Evolutionary conservation across 2,113 vertebrate genomes (phyloP), one percentile per base, ranked within the genome.

Genomic region (Tychaedon coryphoeus): DNA sequence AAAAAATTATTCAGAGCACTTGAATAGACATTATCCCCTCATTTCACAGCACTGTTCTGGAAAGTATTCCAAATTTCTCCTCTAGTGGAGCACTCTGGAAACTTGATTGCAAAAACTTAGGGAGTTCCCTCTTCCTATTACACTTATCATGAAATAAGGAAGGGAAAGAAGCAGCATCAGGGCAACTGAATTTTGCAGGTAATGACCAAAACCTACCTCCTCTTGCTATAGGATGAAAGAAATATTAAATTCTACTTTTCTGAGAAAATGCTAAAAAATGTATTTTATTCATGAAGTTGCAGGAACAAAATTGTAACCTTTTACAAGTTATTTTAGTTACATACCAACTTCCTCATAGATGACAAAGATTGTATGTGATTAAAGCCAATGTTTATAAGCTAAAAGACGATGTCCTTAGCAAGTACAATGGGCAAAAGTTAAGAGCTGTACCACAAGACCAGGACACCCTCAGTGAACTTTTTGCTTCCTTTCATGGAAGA

Each of bases 11-110:
- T 95, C 69, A 88, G 67, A 95, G 88, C 90, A 97, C 93, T 25
- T 93, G 88, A 95, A 94, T 58, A 93, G 92, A 94, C 66, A 20
- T 95, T 97, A 97, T 84, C 92, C 94, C 86, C 45, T 71, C 5
- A 31, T 93, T 97, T 97, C 95, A 97, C 92, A 96, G 95, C 82
- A 90, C 89, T 91, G 56, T 76, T 95, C 90, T 94, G 74, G 91
- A 82, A 95, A 57, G 34, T 86, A 84, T 90, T 96, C 87, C 92
- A 91, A 91, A 83, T 86, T 91, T 93, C 83, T 95, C 89, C 88
- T 93, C 81, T 8, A 95, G 76, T 51, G 80, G 71, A 97, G 80
- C 9, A 47, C 79, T 97, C 75, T 96, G 93, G 93, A 92, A 87
- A 93, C 64, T 45, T 80, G 33, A 95, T 43, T 75, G 65, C 73